Base-by-base conservation (phyloP, 2,888 invertebrate species). In the Ditylenchus weischeri region DNA sequence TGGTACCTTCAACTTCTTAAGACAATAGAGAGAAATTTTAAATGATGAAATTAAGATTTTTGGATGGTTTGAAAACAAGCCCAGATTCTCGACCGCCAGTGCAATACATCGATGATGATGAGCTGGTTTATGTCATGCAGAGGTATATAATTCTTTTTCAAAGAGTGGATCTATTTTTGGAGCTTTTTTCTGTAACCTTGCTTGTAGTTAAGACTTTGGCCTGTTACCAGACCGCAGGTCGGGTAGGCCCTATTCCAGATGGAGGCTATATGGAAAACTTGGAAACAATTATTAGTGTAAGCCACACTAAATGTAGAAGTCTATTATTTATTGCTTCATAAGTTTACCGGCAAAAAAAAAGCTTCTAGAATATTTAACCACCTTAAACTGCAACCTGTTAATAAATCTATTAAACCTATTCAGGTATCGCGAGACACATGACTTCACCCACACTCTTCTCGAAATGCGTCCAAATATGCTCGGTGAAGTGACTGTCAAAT, bases 91-190 rank as follows among this genome's bases (percentile, higher is more conserved):
- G 98, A 72, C 86, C 90, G 74, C 88, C 90, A 19, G 95, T 98
- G 0, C 90, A 90, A 79, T 98, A 94, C 85, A 88, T 99, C 60
- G 89, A 91, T 74, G 91, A 96, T 84, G 86, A 89, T 1, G 90
- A 93, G 72, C 85, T 93, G 76, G 93, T 93, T 6, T 98, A 95
- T 85, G 90, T 96, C 58, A 93, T 99, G 90, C 92, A 93, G 84
- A 87, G 98, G 65, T 73, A 11, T 15, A 43, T 43, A 43, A n/a
- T n/a, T n/a, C 8, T 43, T 43, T 43, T 15, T 2, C 5, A 29
- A 29, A 5, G 29, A 29, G 5, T 29, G 29, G 43, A 43, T 15
- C 3, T 6, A 43, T 6, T 6, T 43, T 29, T 5, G 5, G 29
- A 29, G 29, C 29, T 5, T 29, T 29, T 29, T 29, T 29, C 29